phyloP scores from a whole-genome alignment of 2,113 vertebrate species.

The Callaeas wilsoni region DNA sequence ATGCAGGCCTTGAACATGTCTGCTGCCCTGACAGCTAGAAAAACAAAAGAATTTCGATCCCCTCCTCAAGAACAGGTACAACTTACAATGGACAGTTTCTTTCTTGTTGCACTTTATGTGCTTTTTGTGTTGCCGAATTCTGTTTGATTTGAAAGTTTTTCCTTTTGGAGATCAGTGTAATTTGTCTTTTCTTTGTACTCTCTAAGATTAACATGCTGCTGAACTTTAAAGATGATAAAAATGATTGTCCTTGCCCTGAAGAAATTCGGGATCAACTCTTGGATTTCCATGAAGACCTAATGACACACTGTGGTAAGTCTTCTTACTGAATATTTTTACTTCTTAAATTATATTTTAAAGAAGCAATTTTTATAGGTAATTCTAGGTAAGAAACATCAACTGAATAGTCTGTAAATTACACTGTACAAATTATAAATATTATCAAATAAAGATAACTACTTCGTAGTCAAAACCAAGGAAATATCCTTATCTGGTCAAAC shows the following conservation, averaged over 20 bases:
- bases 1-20: slow-evolving; percentile 99
- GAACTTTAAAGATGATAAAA: slow-evolving; percentile 94
- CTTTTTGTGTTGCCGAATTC: neutral
- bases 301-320: slow-evolving; percentile 89
- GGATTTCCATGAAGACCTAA: slow-evolving; percentile 93
- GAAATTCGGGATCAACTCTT: slow-evolving; percentile 88
- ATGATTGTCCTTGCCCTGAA: slow-evolving; percentile 90
- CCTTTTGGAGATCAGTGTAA: neutral
- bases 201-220: slow-evolving; percentile 94
- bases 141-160: neutral
- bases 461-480: neutral
- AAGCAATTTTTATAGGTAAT: neutral
- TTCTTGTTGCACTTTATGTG: neutral
- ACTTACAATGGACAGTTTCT: neutral
- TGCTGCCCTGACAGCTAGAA: slow-evolving; percentile 90
- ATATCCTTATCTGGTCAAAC: neutral
- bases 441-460: neutral
- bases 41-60: slow-evolving; percentile 94
- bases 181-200: neutral
- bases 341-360: neutral
- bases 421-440: neutral
- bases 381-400: neutral
- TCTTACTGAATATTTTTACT: neutral
- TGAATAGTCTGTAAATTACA: neutral
- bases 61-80: slow-evolving; percentile 96